These are phyloP conservation scores for Frankliniella fusca DNA, from an alignment of 2,888 invertebrate genomes.

Conservation along the genomic window DNA sequence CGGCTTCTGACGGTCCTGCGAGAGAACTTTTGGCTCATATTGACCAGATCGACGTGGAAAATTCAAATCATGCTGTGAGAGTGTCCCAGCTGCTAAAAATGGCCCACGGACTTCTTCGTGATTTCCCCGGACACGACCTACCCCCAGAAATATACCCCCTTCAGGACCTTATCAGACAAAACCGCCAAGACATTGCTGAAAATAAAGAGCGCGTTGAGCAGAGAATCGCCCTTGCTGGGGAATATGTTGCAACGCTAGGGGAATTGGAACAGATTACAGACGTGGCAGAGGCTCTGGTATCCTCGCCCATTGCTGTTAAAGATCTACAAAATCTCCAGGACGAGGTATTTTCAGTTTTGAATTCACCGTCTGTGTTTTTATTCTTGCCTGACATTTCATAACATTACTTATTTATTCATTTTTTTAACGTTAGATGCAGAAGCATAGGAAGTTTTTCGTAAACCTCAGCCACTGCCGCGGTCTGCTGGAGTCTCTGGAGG, in stretches of 20 bases:
- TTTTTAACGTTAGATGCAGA: constrained; percentile 73
- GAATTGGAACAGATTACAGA: constrained; percentile 83
- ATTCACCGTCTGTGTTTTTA: not conserved
- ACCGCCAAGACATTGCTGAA: constrained; percentile 63
- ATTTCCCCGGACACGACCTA: constrained; percentile 65
- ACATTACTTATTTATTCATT: not conserved
- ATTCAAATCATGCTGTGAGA: constrained; percentile 59
- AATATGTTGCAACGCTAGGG: constrained; percentile 81
- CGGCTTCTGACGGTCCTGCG: constrained; percentile 61
- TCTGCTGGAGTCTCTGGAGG: constrained; percentile 79
- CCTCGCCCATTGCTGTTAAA: constrained; percentile 69
- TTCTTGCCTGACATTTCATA: no score
- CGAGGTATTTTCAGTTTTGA: constrained; percentile 34
- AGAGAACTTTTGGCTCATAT: constrained; percentile 63
- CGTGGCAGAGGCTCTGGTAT: constrained; percentile 74
- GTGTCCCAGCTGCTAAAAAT: constrained; percentile 59
- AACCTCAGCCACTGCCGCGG: constrained; percentile 82
- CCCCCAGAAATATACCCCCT: constrained; percentile 63
- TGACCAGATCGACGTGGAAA: constrained; percentile 65
- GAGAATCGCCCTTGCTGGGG: constrained; percentile 70
- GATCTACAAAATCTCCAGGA: constrained; percentile 77
- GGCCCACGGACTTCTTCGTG: constrained; percentile 60
- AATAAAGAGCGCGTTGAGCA: constrained; percentile 75
- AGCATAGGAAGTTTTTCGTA: constrained; percentile 82
- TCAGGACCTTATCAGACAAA: constrained; percentile 55